A percentile compares a stretch with the other conserved stretches of the same genome.
Evolutionary conservation across 2,888 invertebrate species (phyloP).

Genomic region (Zelleria hepariella): DNA sequence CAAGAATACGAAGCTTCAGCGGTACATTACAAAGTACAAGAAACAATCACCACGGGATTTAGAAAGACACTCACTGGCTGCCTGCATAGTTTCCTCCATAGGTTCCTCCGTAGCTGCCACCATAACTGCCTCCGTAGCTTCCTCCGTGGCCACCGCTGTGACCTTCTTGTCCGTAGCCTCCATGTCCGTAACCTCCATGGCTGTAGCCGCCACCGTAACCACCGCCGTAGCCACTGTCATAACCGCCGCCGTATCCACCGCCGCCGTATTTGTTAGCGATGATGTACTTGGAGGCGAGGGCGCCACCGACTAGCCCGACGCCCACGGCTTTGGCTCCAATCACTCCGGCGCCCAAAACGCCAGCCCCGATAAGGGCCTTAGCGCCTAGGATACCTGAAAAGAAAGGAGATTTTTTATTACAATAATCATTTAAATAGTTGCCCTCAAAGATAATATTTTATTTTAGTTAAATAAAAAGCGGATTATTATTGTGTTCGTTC

Average conservation of each 20-base stretch:
- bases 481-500: too few species aligned
- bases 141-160: constrained; percentile 9
- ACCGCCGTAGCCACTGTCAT: background rate
- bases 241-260: constrained; percentile 5
- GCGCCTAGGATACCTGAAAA: constrained; percentile 30
- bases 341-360: constrained; percentile 35
- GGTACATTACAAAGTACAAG: too few species aligned
- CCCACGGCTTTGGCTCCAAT: constrained; percentile 34
- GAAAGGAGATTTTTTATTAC: too few species aligned
- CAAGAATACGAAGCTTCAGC: background rate
- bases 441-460: too few species aligned
- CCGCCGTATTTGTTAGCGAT: constrained; percentile 21
- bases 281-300: constrained; percentile 29
- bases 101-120: background rate
- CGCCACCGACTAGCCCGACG: constrained; percentile 49
- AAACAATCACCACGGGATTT: too few species aligned
- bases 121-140: background rate
- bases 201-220: background rate
- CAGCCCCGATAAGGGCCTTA: constrained; percentile 39
- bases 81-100: background rate
- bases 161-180: constrained; percentile 19
- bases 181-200: constrained; percentile 11
- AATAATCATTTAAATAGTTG: too few species aligned
- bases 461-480: too few species aligned
- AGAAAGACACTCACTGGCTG: background rate